phyloP scores from a whole-genome alignment of 2,113 vertebrate genomes.

The Protomyctophum bolini region DNA sequence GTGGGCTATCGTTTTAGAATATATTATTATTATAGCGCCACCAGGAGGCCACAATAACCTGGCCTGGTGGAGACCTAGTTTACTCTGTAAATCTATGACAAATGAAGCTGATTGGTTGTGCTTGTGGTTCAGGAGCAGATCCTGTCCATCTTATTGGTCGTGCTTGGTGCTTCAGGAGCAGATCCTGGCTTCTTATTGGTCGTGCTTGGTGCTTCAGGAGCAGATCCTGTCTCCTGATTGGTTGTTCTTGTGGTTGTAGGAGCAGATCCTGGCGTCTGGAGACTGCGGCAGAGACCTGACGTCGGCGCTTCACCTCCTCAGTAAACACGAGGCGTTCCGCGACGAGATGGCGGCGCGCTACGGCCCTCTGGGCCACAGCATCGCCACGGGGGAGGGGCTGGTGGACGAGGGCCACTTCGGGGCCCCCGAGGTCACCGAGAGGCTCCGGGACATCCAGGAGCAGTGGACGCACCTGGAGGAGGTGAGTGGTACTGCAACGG shows the following conservation, averaged over 20 bases:
- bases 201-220: no score
- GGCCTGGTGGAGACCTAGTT: no score
- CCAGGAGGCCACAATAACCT: no score
- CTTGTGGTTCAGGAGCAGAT: constrained; percentile 77
- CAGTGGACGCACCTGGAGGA: constrained; percentile 87
- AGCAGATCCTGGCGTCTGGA: constrained; percentile 85
- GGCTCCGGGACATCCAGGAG: constrained; percentile 79
- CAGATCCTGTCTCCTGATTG: no score
- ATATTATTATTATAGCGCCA: no score
- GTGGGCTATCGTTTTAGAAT: no score
- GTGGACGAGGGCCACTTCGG: constrained; percentile 85
- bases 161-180: no score
- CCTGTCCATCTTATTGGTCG: constrained; percentile 72
- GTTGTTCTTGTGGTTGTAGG: constrained; percentile 27
- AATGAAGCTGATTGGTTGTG: no score
- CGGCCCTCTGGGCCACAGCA: constrained; percentile 84
- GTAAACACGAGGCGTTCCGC: constrained; percentile 88
- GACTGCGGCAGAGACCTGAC: constrained; percentile 89
- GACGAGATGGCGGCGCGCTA: constrained; percentile 91
- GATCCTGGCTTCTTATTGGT: no score
- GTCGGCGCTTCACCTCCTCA: constrained; percentile 86
- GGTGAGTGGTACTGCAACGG: constrained; percentile 50
- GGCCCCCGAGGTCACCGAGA: constrained; percentile 77
- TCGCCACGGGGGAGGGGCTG: constrained; percentile 83
- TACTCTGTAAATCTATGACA: no score